Conservation (phyloP, 2,113 vertebrate species). For the Peromyscus polionotus region DNA sequence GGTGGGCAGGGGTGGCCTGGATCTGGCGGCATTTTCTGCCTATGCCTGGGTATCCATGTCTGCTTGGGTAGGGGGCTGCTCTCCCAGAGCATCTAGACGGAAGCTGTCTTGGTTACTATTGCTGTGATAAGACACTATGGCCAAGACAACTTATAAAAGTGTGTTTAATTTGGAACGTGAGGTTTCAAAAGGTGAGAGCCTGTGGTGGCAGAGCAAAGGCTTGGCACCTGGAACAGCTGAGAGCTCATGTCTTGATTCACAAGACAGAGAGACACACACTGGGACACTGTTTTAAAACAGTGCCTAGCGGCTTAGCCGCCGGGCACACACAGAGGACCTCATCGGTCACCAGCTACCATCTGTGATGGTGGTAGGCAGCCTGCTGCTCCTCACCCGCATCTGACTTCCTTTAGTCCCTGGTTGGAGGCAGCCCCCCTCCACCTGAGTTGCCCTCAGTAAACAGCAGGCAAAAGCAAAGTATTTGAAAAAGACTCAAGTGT, state of each 20-base stretch:
- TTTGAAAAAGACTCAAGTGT: too few species aligned
- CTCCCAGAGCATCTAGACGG: neutral
- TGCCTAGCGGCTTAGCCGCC: slow-evolving; percentile 41
- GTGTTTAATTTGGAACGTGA: neutral
- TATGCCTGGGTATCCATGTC: neutral
- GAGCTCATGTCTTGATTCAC: neutral
- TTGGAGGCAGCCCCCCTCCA: neutral
- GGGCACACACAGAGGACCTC: neutral
- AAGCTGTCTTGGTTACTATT: neutral
- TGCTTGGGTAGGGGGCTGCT: accelerated
- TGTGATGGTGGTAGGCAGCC: accelerated
- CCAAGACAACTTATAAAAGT: neutral
- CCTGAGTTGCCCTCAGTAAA: neutral
- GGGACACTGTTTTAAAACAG: too few species aligned
- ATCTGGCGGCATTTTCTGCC: neutral
- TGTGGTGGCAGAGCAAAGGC: neutral
- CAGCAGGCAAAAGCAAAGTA: neutral
- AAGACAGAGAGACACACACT: neutral
- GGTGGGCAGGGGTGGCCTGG: neutral
- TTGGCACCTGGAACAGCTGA: neutral
- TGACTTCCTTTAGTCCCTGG: neutral
- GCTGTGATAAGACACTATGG: neutral
- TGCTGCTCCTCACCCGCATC: too few species aligned
- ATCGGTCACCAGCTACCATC: accelerated
- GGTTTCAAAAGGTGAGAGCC: neutral